Evolutionary conservation across 2,113 vertebrate species (phyloP).

Genomic region (Callipepla squamata): DNA sequence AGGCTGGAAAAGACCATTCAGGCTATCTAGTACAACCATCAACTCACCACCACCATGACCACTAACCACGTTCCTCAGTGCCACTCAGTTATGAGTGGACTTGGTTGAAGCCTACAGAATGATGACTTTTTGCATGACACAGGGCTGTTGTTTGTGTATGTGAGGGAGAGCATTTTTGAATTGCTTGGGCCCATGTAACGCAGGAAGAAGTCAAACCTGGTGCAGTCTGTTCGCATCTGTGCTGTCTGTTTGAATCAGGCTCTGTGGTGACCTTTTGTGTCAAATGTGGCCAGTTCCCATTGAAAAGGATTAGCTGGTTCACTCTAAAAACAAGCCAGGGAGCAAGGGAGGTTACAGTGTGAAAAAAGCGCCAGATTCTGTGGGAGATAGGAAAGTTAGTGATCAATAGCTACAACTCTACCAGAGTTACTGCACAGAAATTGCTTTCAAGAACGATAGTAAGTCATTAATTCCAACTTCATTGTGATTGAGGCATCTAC

Average conservation of each 20-base stretch:
- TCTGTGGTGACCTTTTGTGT: neutral
- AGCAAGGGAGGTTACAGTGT: neutral
- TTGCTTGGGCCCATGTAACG: rapidly evolving
- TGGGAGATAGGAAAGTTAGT: conserved; percentile 4
- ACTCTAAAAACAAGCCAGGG: neutral
- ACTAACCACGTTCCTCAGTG: no score
- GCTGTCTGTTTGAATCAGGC: neutral
- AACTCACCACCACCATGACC: no score
- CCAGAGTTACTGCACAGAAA: conserved; percentile 26
- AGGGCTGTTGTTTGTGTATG: neutral
- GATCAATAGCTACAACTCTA: conserved; percentile 47
- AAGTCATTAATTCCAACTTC: conserved; percentile 26
- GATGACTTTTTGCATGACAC: neutral
- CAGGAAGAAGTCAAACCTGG: neutral
- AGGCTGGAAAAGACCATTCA: no score
- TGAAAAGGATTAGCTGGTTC: neutral
- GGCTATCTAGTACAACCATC: no score
- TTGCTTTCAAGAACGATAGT: conserved; percentile 14
- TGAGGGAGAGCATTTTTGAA: neutral
- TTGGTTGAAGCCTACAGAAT: neutral
- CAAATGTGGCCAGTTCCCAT: neutral
- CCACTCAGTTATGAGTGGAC: neutral
- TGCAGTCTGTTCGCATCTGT: neutral
- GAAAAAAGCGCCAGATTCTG: neutral
- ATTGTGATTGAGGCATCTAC: neutral